Evolutionary conservation across 2,797 vertebrate species (phyloP), one percentile per base, ranked within the genome.

Genomic region (Sciaenops ocellatus): DNA sequence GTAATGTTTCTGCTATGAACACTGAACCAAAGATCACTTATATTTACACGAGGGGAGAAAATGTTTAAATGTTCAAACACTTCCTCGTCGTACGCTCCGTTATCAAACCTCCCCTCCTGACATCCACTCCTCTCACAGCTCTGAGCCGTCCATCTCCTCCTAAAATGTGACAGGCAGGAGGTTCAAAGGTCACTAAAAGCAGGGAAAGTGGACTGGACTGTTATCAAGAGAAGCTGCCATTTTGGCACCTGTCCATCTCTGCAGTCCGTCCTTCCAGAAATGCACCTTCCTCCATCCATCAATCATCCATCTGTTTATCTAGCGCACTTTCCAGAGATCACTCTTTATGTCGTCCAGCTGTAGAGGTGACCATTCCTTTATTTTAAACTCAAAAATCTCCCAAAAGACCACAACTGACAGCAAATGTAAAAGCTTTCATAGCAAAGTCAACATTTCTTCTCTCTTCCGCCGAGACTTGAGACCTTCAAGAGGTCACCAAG

Each of bases 101-200:
- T 48, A 59, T 44, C 41, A 5, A 42, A 61, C 22, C 56, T 30
- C 11, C 28, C 73, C 50, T 57, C 56, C 60, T 62, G 16, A 15
- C 54, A 15, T 41, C 30, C 50, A 26, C 34, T 47, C 55, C n/a
- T 47, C 76, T 60, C 16, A 2, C 62, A 18, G 24, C 55, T 70
- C 68, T 6, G 6, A 61, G 30, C 66, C 38, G 54, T 73, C 74
- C 38, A 4, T 64, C 75, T 64, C 30, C 24, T 20, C n/a, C 38
- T 17, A 6, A 34, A 22, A 12, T 68, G 5, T 80, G 71, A 78
- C 72, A 62, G 78, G 3, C 17, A 3, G 12, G 42, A 63, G 86
- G 90, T 80, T 90, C 83, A 89, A 80, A 91, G 88, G 89, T 89
- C 84, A 26, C 85, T 89, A 87, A 91, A 89, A 87, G 88, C 85